Conservation (phyloP, 2,113 vertebrate species). For the Lates calcarifer region DNA sequence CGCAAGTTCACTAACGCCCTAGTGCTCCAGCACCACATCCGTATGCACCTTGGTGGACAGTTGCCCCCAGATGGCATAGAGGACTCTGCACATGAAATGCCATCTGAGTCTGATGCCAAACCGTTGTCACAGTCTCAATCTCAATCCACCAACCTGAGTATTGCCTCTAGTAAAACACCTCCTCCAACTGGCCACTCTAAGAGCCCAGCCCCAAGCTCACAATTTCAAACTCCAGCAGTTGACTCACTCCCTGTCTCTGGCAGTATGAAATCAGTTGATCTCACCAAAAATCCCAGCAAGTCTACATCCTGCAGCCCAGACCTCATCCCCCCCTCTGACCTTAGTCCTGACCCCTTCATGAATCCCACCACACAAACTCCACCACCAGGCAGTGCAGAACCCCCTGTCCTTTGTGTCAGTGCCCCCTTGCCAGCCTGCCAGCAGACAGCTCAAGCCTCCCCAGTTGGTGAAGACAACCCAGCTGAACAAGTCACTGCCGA, state of each 20-base stretch:
- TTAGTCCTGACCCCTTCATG: constrained; percentile 78
- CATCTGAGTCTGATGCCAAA: constrained; percentile 60
- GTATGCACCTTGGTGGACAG: constrained; percentile 94
- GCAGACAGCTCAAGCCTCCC: constrained; percentile 36
- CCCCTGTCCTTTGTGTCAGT: constrained; percentile 78
- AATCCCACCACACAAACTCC: constrained; percentile 67
- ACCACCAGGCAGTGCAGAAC: constrained; percentile 65
- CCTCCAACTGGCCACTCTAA: constrained; percentile 50
- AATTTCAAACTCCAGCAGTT: constrained; percentile 53
- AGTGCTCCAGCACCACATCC: constrained; percentile 93
- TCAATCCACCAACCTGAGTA: constrained; percentile 58
- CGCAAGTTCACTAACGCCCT: constrained; percentile 94
- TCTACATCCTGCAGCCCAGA: constrained; percentile 76
- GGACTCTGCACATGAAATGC: constrained; percentile 61
- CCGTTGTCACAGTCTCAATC: constrained; percentile 62
- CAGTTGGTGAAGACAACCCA: constrained; percentile 46
- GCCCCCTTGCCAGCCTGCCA: constrained; percentile 51
- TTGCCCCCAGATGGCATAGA: constrained; percentile 86
- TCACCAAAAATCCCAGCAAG: constrained; percentile 52
- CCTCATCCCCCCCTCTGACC: constrained; percentile 73
- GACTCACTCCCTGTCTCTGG: constrained; percentile 31
- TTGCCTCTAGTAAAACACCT: constrained; percentile 51
- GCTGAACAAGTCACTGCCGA: constrained; percentile 48
- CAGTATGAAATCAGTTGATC: constrained; percentile 49
- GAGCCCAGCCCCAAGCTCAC: constrained; percentile 50